A percentile compares a stretch with the other conserved stretches of the same genome.
Conservation (phyloP, 2,113 vertebrate species). For the Acanthisitta chloris region DNA sequence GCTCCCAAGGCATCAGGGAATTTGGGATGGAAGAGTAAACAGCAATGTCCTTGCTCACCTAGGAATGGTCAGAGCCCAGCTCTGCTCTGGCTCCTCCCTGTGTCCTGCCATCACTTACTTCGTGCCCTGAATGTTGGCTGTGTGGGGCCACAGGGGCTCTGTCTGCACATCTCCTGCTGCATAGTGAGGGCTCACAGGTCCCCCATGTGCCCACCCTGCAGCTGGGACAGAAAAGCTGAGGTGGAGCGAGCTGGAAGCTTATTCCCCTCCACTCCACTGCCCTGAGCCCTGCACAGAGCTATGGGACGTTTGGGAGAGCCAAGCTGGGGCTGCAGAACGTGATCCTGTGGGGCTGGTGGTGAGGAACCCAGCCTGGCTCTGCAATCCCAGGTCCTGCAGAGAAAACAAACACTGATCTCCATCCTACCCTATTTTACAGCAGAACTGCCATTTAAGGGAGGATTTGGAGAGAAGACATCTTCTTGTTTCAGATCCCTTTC, state of each 20-base stretch:
- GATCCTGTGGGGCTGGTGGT: neutral
- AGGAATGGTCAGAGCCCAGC: neutral
- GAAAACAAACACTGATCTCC: neutral
- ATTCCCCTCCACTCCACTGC: neutral
- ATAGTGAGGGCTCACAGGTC: rapidly evolving
- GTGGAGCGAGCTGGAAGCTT: neutral
- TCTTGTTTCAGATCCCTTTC: neutral
- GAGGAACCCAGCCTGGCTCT: neutral
- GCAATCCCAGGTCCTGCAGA: neutral
- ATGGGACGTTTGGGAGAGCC: neutral
- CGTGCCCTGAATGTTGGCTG: rapidly evolving
- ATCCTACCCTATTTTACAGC: neutral
- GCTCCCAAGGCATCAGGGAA: neutral
- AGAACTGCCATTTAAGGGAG: constrained; percentile 41
- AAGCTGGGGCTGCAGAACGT: neutral
- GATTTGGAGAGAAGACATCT: neutral
- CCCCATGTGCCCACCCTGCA: neutral
- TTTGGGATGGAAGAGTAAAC: neutral
- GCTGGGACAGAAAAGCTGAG: neutral
- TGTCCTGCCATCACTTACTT: neutral
- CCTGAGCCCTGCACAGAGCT: neutral
- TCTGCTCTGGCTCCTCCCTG: neutral
- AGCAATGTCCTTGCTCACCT: neutral
- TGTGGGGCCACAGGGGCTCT: neutral
- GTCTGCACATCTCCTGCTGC: neutral